Conservation (phyloP, 2,797 vertebrate species). For the Pelochelys cantorii region DNA sequence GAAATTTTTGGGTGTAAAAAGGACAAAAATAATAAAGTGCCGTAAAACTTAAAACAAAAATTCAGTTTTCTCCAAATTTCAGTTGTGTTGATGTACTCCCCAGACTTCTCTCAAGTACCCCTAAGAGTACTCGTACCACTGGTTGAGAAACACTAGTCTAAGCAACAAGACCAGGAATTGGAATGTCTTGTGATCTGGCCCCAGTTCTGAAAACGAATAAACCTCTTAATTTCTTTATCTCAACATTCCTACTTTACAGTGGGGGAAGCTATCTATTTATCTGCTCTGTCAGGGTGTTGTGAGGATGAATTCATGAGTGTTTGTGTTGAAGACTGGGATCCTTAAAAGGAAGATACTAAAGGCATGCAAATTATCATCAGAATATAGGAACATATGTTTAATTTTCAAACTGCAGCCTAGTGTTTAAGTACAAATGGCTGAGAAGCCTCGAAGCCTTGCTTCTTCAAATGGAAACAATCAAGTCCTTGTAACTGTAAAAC, state of each 20-base stretch:
- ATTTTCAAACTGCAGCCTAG: conserved; percentile 14
- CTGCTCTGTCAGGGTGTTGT: rapidly evolving
- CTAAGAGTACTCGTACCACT: no score
- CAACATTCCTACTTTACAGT: background rate
- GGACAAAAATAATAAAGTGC: no score
- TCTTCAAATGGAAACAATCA: background rate
- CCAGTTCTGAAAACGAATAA: background rate
- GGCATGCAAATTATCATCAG: background rate
- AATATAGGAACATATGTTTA: background rate
- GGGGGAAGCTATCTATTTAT: background rate
- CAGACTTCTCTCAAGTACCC: no score
- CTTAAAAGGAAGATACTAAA: background rate
- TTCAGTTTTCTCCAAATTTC: no score
- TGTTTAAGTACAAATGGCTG: background rate
- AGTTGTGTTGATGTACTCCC: no score
- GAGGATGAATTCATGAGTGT: background rate
- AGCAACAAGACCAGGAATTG: background rate
- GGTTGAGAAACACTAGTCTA: background rate
- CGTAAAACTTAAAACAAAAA: no score
- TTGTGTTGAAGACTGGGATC: background rate
- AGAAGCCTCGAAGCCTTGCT: background rate
- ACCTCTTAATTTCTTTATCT: background rate
- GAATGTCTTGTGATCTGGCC: background rate
- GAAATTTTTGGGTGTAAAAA: no score
- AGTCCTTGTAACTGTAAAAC: rapidly evolving